phyloP scores from a whole-genome alignment of 2,797 vertebrate genomes.

The Prionace glauca region DNA sequence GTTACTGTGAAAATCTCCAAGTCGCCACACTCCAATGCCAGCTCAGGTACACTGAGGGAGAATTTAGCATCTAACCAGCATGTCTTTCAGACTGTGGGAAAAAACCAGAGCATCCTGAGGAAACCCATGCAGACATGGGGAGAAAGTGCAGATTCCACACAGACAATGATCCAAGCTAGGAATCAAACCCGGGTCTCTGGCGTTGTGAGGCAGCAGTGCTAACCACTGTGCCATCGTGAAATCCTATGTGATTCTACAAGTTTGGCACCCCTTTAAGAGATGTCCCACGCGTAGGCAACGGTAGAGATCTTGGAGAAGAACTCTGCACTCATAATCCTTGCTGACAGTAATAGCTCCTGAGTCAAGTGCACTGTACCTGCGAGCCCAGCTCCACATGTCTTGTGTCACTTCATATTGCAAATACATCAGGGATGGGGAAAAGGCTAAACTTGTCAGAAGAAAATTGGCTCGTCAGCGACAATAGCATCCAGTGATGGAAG shows the following conservation, averaged over 20 bases:
- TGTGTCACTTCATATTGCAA: background rate
- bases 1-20: no score
- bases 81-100: no score
- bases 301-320: background rate
- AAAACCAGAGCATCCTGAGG: no score
- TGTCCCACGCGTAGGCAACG: background rate
- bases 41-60: no score
- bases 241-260: background rate
- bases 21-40: no score
- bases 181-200: no score
- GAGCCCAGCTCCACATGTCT: background rate
- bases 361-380: background rate
- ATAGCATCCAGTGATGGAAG: background rate
- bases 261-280: background rate
- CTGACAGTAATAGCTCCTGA: background rate
- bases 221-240: background rate
- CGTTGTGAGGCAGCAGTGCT: no score
- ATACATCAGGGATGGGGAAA: background rate
- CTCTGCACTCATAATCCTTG: background rate
- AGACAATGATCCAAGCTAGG: no score
- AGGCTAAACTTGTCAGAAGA: background rate
- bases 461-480: background rate
- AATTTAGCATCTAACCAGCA: no score
- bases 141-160: no score
- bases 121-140: no score